Conservation (phyloP, 2,888 invertebrate species). For the Thysanoteuthis rhombus region DNA sequence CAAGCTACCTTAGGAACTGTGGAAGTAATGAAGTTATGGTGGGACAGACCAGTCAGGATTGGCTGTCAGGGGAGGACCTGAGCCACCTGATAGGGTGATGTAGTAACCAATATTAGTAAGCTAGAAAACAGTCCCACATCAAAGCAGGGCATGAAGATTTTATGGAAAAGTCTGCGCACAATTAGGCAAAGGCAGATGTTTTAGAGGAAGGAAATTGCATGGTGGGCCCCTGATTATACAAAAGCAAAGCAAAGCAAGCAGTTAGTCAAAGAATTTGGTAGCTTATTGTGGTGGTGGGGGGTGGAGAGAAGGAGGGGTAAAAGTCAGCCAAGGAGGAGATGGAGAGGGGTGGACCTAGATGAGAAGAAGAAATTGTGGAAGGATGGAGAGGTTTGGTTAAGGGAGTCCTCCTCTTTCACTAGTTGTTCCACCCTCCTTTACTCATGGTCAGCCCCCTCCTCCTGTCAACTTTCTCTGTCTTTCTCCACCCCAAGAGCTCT, state of each 20-base stretch:
- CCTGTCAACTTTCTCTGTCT: not conserved
- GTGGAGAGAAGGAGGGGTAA: not conserved
- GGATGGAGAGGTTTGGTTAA: not conserved
- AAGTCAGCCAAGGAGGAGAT: not conserved
- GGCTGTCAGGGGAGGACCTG: slow-evolving; percentile 15
- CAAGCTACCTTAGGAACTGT: slow-evolving; percentile 25
- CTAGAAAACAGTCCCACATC: slow-evolving; percentile 26
- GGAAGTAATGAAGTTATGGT: slow-evolving; percentile 12
- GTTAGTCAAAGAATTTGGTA: not conserved
- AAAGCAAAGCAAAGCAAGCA: not conserved
- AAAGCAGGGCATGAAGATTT: slow-evolving; percentile 16
- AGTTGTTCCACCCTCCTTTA: not conserved
- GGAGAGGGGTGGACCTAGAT: not conserved
- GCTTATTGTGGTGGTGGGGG: not conserved
- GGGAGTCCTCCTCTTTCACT: not conserved
- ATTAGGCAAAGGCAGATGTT: not conserved
- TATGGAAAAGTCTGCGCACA: not conserved
- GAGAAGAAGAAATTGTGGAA: not conserved
- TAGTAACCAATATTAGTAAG: slow-evolving; percentile 13
- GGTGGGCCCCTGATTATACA: not conserved
- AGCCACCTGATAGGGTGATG: slow-evolving; percentile 25
- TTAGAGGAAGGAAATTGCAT: slow-evolving; percentile 12
- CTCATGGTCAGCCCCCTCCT: not conserved
- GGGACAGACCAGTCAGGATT: slow-evolving; percentile 14
- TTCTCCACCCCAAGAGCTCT: not conserved